phyloP scores from a whole-genome alignment of 2,888 invertebrate species.

The Leucophenga montana region DNA sequence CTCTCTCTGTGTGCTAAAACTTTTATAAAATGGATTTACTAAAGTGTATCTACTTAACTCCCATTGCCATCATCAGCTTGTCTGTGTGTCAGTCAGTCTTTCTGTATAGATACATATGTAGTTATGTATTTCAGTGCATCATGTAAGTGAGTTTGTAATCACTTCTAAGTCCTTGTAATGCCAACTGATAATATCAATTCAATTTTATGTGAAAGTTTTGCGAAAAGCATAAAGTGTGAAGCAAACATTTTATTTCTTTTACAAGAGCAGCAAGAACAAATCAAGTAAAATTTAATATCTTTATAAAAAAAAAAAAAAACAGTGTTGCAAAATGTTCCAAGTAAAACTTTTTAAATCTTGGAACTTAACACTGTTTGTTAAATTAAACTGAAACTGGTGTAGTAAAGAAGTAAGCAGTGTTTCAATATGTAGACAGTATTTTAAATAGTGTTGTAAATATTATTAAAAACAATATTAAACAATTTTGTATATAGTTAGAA shows the following conservation, averaged over 20 bases:
- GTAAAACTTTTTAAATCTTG: neutral
- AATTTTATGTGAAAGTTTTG: conserved; percentile 33
- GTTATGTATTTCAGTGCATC: neutral
- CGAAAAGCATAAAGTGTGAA: neutral
- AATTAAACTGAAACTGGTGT: too few species aligned
- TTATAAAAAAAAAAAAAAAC: conserved; percentile 3
- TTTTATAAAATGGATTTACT: conserved; percentile 16
- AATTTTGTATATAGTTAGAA: too few species aligned
- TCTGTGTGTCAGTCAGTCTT: neutral
- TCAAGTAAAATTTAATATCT: neutral
- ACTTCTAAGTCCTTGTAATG: conserved; percentile 57
- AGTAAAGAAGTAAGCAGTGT: too few species aligned
- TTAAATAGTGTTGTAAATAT: too few species aligned
- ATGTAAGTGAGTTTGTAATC: conserved; percentile 47
- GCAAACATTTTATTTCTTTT: neutral
- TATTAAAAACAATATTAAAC: too few species aligned
- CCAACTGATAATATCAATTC: conserved; percentile 46
- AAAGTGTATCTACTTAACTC: conserved; percentile 11
- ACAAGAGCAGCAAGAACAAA: neutral
- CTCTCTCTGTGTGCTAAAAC: neutral
- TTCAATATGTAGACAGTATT: too few species aligned
- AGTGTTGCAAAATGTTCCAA: neutral
- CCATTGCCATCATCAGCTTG: conserved; percentile 7
- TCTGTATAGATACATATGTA: too few species aligned
- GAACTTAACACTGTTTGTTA: too few species aligned